These are phyloP conservation scores for Leptocoma aspasia DNA, from an alignment of 2,113 vertebrate genomes.

Conservation along the genomic window DNA sequence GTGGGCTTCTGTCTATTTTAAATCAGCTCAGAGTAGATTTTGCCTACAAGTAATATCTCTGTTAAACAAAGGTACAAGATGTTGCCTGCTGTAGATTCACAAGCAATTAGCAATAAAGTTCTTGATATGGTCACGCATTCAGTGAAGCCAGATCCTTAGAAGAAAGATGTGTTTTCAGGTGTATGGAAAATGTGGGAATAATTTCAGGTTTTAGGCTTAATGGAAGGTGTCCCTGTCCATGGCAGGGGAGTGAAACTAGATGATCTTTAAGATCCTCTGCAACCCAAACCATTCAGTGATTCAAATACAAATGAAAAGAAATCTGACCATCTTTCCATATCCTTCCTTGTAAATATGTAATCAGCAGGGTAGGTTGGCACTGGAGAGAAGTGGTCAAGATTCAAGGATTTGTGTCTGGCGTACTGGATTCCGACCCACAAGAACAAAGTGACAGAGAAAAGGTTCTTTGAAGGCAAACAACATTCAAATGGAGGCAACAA, in stretches of 20 bases:
- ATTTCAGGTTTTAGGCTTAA: neutral
- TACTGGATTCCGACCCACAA: neutral
- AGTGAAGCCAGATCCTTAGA: neutral
- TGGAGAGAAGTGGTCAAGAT: neutral
- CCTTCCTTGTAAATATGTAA: neutral
- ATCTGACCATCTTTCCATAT: neutral
- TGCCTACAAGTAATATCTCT: neutral
- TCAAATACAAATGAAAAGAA: neutral
- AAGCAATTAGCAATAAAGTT: neutral
- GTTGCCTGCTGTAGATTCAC: neutral
- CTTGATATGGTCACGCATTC: neutral
- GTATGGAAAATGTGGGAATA: neutral
- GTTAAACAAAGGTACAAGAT: neutral
- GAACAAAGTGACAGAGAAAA: neutral
- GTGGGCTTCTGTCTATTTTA: neutral
- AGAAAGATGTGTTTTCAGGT: neutral
- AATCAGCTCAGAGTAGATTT: neutral
- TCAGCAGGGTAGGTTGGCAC: neutral
- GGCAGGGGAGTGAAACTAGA: neutral
- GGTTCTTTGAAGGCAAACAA: neutral
- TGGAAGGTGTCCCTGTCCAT: neutral
- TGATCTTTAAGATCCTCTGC: neutral
- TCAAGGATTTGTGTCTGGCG: neutral
- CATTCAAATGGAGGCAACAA: neutral
- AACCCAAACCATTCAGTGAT: neutral